phyloP scores from a whole-genome alignment of 2,797 vertebrate species.

The Sebastes oblongus region DNA sequence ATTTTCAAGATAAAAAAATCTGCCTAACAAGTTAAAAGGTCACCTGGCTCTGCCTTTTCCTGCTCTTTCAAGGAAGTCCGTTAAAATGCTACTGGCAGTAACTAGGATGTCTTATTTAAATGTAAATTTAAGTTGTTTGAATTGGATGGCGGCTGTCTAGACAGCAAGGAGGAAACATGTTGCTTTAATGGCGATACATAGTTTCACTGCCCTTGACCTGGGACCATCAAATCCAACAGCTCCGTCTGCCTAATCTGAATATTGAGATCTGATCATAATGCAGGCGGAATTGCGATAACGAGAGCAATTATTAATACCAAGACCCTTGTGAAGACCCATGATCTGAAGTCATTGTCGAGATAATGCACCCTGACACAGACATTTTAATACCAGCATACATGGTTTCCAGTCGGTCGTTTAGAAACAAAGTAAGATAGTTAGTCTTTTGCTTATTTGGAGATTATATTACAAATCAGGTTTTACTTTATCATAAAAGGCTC shows the following conservation, averaged over 20 bases:
- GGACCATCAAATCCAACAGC: background rate
- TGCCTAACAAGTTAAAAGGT: background rate
- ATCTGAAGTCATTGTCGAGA: constrained; percentile 19
- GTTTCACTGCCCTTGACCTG: constrained; percentile 23
- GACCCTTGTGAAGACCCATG: constrained; percentile 1
- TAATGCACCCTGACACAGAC: background rate
- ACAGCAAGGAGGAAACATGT: background rate
- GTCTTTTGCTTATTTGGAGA: background rate
- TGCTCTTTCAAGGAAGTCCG: background rate
- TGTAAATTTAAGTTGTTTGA: background rate
- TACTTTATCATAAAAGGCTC: background rate
- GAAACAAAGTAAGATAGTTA: background rate
- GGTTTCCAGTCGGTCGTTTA: background rate
- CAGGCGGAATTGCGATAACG: constrained; percentile 4
- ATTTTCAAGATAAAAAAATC: background rate
- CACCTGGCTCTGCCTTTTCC: background rate
- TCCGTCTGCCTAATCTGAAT: background rate
- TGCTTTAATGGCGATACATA: background rate
- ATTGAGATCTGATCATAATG: constrained; percentile 15
- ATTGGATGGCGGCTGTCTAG: background rate
- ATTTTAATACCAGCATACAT: background rate
- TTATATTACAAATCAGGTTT: background rate
- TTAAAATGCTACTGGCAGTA: background rate
- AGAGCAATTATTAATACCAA: constrained; percentile 3
- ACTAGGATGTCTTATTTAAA: background rate